Base-by-base conservation (phyloP, 1,140 invertebrate genomes). In the honey bee (Apis mellifera) region DNA sequence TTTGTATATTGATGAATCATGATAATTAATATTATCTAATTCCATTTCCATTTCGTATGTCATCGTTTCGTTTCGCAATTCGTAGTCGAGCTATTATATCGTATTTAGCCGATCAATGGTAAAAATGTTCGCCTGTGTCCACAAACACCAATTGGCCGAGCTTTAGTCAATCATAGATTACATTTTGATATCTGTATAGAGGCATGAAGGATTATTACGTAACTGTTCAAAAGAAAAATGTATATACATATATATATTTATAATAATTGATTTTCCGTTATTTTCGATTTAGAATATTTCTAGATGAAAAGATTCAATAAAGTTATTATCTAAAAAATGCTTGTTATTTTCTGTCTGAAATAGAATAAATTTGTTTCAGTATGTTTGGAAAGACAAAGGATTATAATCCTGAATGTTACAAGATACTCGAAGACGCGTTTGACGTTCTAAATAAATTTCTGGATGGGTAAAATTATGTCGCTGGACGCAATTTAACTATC, bases 181-280 rank as follows among this genome's bases (percentile, higher is more conserved):
- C 95, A 96, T 78, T 98, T 97, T 85, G 97, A 97, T 90, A 92
- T 96, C 92, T 97, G 0, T 97, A 95, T 86, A 90, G 93, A 69
- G 92, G 95, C 70, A 94, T 96, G 71, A 86, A 85, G 21, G 95
- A 96, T 66, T 96, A 95, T 84, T 96, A 95, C 82, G 95, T 96
- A 93, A 92, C 95, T 94, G 55, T 23, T 32, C 21, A 3, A 50
- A 13, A 21, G 15, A 12, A 42, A 11, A 12, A 69, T n/a, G 17
- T 12, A 50, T 9, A 0, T 23, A 19, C 9, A 5, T 42, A 42
- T 42, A 42, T 42, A 42, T 42, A 42, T 42, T 32, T 32, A 32
- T 32, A 32, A 32, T 32, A 32, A 32, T 32, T 32, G 32, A 32
- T 32, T 32, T 32, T 32, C 32, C 32, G 2, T 32, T 32, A 32